A percentile compares a stretch with the other conserved stretches of the same genome.
phyloP scores from a whole-genome alignment of 2,888 invertebrate genomes.

The Apodemia hepburni region DNA sequence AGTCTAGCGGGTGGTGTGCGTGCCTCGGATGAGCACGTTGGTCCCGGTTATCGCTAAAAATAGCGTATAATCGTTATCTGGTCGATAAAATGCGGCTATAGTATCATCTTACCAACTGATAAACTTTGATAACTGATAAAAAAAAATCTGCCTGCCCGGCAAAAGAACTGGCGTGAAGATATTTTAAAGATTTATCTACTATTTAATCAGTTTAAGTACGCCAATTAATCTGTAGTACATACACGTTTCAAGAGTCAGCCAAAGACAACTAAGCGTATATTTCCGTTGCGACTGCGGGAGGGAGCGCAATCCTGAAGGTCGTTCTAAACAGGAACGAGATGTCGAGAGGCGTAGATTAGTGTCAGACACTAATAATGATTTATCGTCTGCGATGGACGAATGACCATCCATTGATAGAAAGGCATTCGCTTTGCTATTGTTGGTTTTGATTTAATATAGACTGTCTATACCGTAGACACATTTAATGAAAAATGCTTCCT shows the following conservation, averaged over 20 bases:
- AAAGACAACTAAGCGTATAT: slow-evolving; percentile 54
- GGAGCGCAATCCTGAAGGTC: slow-evolving; percentile 61
- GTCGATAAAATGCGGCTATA: no score
- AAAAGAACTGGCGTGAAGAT: no score
- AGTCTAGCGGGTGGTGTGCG: no score
- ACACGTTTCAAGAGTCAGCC: slow-evolving; percentile 38
- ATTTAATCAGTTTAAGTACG: no score
- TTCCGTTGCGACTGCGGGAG: slow-evolving; percentile 46
- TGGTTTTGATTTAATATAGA: slow-evolving; percentile 7
- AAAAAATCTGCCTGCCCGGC: no score
- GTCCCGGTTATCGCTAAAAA: no score
- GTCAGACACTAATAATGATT: slow-evolving; percentile 70
- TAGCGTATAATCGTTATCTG: no score
- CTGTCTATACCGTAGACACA: no score
- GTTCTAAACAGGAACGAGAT: slow-evolving; percentile 58
- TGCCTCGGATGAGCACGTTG: no score
- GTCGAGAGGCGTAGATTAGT: slow-evolving; percentile 54
- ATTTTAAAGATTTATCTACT: no score
- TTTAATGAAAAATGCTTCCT: background rate
- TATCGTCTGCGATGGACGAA: slow-evolving; percentile 43
- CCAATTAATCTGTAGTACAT: slow-evolving; percentile 22
- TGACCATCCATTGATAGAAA: slow-evolving; percentile 9
- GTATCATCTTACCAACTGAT: no score
- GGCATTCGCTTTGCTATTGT: slow-evolving; percentile 25
- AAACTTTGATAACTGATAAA: no score